Evolutionary conservation across 2,888 invertebrate species (phyloP), one percentile per base, ranked within the genome.

Genomic region (Ptilodon capucinus): DNA sequence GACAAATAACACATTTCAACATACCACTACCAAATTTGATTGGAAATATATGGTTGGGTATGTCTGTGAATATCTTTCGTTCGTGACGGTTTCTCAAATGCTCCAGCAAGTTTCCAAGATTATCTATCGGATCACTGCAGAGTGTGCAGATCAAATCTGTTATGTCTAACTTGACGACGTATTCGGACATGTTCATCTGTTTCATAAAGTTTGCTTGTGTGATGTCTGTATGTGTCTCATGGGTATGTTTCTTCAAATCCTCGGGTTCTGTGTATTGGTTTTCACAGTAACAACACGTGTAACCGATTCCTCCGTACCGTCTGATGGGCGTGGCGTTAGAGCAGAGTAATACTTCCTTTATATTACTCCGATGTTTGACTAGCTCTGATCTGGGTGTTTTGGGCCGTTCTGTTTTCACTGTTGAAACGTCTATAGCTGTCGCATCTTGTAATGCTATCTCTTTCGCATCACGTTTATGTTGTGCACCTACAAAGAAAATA

Each of bases 301-400:
- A 83, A 0, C 80, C 81, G 1, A 72, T 69, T 0, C 76, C 76
- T 8, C 58, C 70, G 9, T 66, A 65, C 3, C 66, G 57, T 34
- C 75, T 56, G 13, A 81, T 79, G 0, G 82, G 80, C 0, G 84
- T 84, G 0, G 84, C 84, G 40, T 84, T 84, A 0, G 83, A 67
- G 43, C 61, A 60, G 2, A 64, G 48, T 1, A 83, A 56, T 13
- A 83, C 60, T 40, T 69, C 66, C 49, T 62, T 67, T 11, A 77
- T 67, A 46, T 77, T 81, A 8, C 46, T 54, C 6, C 73, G 57
- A 54, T 81, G 81, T 57, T 79, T 79, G n/a, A 61, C 44, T 4
- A 78, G 19, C 41, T 79, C 75, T 0, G 60, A 51, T 9, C 54
- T 57, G 2, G 64, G 57, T 28, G 60, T 58, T 60, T 60, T 60